Evolutionary conservation across 2,113 vertebrate species (phyloP).

Genomic region (Pluvianellus socialis): DNA sequence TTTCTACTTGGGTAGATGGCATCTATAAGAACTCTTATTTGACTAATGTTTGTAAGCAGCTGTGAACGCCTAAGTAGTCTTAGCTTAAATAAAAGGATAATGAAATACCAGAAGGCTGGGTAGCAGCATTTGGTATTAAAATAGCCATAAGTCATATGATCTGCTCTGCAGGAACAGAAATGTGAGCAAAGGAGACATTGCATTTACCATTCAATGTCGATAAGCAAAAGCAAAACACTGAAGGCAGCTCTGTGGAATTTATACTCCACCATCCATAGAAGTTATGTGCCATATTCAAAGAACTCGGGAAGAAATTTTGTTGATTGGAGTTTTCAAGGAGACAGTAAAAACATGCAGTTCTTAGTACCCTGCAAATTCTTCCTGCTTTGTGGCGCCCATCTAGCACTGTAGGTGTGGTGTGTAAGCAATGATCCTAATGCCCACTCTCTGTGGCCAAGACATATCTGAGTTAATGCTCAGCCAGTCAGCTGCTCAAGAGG

Average conservation of each 20-base stretch:
- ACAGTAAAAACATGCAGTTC: not conserved
- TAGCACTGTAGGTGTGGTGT: not conserved
- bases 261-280: not conserved
- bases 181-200: not conserved
- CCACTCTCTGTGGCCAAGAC: no score
- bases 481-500: not conserved
- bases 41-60: not conserved
- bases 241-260: not conserved
- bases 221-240: not conserved
- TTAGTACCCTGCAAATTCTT: accelerated
- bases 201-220: not conserved
- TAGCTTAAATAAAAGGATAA: not conserved
- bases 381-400: not conserved
- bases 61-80: not conserved
- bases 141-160: not conserved
- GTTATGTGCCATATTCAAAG: not conserved
- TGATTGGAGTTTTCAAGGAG: not conserved
- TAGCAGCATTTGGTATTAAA: not conserved
- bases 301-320: not conserved
- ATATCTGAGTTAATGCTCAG: not conserved
- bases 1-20: not conserved
- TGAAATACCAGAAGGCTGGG: not conserved
- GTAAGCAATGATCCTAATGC: not conserved
- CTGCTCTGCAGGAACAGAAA: not conserved
- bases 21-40: not conserved